Evolutionary conservation across 2,113 vertebrate species (phyloP).

Genomic region (Trochalopteron elliotii): DNA sequence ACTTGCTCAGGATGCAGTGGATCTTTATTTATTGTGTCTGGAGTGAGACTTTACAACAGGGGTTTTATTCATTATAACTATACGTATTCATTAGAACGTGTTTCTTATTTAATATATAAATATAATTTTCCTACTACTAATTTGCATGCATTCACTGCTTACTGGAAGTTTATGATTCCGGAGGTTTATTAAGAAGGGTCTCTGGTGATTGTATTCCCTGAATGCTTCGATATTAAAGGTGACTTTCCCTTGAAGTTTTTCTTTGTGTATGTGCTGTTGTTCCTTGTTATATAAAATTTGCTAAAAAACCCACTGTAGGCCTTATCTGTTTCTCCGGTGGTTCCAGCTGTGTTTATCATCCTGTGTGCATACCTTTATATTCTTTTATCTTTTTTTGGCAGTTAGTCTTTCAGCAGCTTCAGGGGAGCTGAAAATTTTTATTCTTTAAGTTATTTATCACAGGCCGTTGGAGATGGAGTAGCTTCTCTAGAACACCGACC

Average conservation of each 20-base stretch:
- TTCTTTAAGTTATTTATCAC: neutral
- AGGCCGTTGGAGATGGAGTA: neutral
- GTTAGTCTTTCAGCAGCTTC: neutral
- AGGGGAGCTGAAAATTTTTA: neutral
- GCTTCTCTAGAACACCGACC: neutral
- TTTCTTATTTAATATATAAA: neutral
- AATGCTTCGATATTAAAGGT: neutral
- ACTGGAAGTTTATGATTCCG: neutral
- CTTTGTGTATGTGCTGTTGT: neutral
- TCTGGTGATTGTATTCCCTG: neutral
- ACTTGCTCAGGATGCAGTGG: neutral
- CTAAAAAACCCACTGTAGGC: neutral
- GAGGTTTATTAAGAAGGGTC: neutral
- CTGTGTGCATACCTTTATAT: neutral
- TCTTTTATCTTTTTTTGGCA: neutral
- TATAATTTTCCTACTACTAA: neutral
- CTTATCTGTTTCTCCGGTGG: neutral
- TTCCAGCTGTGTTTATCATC: neutral
- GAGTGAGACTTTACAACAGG: neutral
- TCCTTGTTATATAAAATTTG: neutral
- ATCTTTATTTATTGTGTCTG: neutral
- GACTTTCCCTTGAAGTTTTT: neutral
- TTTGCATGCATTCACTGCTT: neutral
- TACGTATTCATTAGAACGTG: neutral
- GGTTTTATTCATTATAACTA: neutral